A percentile compares a stretch with the other conserved stretches of the same genome.
Conservation (phyloP, 1,140 invertebrate species). For the Metopolophium dirhodum region DNA sequence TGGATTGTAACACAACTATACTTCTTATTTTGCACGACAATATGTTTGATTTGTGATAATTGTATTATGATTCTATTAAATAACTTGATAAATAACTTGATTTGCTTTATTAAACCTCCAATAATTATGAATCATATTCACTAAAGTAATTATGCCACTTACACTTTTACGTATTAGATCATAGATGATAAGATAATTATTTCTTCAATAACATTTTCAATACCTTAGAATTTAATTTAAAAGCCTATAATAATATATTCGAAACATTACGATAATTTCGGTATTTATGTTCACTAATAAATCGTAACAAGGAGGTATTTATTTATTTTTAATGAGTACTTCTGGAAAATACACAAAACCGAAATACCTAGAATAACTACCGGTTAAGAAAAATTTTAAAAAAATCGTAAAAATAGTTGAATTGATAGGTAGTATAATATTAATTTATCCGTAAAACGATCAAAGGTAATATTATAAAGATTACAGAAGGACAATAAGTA, state of each 20-base stretch:
- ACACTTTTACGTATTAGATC: not conserved
- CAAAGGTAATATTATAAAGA: not conserved
- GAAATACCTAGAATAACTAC: not conserved
- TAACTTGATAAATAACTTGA: not conserved
- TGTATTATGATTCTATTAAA: too few relatives aligned
- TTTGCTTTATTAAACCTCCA: not conserved
- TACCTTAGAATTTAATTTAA: not conserved
- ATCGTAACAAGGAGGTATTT: not conserved
- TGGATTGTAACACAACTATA: not conserved
- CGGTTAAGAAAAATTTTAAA: not conserved
- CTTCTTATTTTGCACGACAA: not conserved
- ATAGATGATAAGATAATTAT: not conserved
- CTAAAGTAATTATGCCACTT: not conserved
- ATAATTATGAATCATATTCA: not conserved
- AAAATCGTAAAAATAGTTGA: not conserved
- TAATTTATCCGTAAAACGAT: not conserved
- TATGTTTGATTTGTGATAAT: not conserved
- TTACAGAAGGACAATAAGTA: not conserved
- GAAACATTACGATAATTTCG: not conserved
- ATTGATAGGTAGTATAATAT: not conserved
- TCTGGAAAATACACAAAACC: not conserved
- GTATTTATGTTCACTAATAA: not conserved
- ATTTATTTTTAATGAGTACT: not conserved
- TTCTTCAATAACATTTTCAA: not conserved
- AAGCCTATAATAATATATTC: not conserved